These are phyloP conservation scores for Sebastes cheni DNA, from an alignment of 2,797 vertebrate species.

Conservation along the genomic window DNA sequence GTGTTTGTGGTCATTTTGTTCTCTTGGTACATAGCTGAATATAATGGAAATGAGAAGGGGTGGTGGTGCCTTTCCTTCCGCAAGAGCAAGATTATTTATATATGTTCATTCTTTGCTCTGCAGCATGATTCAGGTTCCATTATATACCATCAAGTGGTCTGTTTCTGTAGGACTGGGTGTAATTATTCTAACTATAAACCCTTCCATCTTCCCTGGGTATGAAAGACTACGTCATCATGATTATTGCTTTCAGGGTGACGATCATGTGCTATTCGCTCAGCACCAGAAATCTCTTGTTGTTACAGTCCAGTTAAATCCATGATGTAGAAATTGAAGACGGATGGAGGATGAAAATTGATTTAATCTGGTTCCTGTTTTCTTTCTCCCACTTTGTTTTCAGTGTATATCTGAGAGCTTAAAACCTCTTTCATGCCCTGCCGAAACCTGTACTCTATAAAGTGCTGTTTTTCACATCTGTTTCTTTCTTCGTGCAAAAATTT, in stretches of 20 bases:
- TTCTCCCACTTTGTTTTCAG: conserved; percentile 74
- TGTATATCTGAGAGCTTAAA: conserved; percentile 74
- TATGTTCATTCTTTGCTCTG: neutral
- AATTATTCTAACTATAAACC: conserved; percentile 25
- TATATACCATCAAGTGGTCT: neutral
- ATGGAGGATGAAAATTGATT: conserved; percentile 78
- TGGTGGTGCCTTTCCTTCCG: neutral
- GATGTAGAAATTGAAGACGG: conserved; percentile 73
- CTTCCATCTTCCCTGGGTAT: conserved; percentile 24
- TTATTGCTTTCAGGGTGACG: conserved; percentile 38
- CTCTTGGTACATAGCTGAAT: conserved; percentile 3
- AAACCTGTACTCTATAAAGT: conserved; percentile 75
- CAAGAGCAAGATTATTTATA: neutral
- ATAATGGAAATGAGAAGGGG: neutral
- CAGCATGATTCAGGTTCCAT: conserved; percentile 11
- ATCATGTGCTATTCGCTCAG: conserved; percentile 39
- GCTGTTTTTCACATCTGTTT: conserved; percentile 76
- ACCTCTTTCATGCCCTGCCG: conserved; percentile 71
- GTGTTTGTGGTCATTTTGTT: conserved; percentile 28
- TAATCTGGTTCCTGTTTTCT: conserved; percentile 80
- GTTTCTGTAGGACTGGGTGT: neutral
- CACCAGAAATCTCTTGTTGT: conserved; percentile 57
- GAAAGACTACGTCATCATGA: conserved; percentile 20
- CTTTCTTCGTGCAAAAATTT: conserved; percentile 54
- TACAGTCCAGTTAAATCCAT: conserved; percentile 64